Conservation (phyloP, 2,113 vertebrate species). For the Notothenia rossii region DNA sequence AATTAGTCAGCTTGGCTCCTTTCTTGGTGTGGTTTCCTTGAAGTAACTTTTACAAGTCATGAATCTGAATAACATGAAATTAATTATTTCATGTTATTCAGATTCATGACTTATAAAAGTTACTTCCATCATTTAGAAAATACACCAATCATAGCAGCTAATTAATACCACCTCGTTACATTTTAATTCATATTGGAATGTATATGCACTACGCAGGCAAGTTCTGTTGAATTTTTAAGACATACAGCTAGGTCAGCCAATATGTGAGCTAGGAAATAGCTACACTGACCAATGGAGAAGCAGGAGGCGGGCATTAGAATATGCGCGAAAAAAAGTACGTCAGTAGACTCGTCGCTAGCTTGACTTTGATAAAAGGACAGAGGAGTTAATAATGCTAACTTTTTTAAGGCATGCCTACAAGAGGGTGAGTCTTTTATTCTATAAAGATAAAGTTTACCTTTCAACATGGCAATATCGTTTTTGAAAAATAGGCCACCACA, state of each 20-base stretch:
- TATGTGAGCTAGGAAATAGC: neutral
- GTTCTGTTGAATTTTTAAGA: neutral
- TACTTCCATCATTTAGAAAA: neutral
- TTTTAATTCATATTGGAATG: too few relatives aligned
- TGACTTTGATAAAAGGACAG: too few relatives aligned
- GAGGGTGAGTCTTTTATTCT: neutral
- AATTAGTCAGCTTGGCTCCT: neutral
- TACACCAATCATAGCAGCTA: neutral
- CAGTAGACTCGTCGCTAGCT: neutral
- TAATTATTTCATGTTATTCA: neutral
- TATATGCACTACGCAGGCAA: neutral
- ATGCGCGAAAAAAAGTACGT: neutral
- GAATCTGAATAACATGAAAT: too few relatives aligned
- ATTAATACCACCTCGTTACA: neutral
- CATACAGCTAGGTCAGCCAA: neutral
- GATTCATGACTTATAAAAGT: neutral
- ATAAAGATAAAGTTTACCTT: neutral
- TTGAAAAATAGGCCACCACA: neutral
- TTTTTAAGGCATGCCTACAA: neutral
- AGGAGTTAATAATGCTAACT: neutral
- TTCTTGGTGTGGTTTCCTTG: too few relatives aligned
- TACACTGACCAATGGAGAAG: neutral
- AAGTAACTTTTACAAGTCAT: too few relatives aligned
- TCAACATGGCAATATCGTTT: neutral
- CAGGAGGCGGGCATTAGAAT: neutral